Conservation (phyloP, 2,888 invertebrate genomes). For the Odontomyia ornata region DNA sequence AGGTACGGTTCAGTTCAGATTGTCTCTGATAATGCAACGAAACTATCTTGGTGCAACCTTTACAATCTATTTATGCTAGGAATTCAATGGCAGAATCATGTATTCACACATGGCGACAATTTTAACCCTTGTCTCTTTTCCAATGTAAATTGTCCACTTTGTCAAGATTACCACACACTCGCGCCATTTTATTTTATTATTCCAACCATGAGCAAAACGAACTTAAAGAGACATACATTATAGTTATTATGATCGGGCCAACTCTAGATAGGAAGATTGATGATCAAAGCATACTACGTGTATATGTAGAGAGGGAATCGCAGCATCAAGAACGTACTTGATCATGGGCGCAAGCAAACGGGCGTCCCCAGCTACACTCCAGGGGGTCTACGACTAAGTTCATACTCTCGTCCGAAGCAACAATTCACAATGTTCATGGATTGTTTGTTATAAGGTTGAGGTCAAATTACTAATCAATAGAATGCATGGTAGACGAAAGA, state of each 20-base stretch:
- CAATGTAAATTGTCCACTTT: not conserved
- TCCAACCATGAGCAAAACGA: not conserved
- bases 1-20: too few relatives aligned
- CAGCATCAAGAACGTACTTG: too few relatives aligned
- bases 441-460: constrained; percentile 6
- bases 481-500: too few relatives aligned
- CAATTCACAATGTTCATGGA: not conserved
- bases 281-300: not conserved
- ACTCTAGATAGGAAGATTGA: not conserved
- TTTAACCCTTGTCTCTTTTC: not conserved
- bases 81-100: too few relatives aligned
- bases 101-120: too few relatives aligned
- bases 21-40: too few relatives aligned
- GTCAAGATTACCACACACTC: not conserved
- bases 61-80: too few relatives aligned
- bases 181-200: not conserved
- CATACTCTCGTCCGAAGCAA: not conserved
- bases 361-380: not conserved
- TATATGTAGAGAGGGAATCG: too few relatives aligned
- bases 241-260: not conserved
- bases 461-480: not conserved
- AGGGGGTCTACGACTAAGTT: not conserved
- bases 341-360: not conserved
- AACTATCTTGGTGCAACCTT: too few relatives aligned
- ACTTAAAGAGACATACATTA: not conserved